phyloP scores from a whole-genome alignment of 2,797 vertebrate species.

The Rhincodon typus region DNA sequence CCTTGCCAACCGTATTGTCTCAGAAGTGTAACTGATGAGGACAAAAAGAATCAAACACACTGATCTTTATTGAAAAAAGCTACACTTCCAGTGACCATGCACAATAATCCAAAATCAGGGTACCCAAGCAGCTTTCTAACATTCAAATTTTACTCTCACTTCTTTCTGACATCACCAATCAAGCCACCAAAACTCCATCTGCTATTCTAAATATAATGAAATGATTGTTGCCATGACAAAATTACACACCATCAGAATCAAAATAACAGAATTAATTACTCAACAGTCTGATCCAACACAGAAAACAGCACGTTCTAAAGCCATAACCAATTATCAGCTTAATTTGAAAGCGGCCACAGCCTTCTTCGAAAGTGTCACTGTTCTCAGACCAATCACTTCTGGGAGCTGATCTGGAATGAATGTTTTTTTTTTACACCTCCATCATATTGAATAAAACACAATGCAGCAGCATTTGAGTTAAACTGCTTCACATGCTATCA shows the following conservation, averaged over 20 bases:
- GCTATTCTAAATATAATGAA: slow-evolving; percentile 18
- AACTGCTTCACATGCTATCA: neutral
- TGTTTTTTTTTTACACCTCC: neutral
- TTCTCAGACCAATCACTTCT: neutral
- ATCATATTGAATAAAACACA: slow-evolving; percentile 1
- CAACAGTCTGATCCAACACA: neutral
- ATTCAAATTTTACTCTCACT: neutral
- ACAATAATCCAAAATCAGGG: neutral
- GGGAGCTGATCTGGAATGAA: no score
- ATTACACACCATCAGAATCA: neutral
- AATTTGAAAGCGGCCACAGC: neutral
- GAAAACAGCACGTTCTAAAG: neutral
- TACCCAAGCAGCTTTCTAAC: neutral
- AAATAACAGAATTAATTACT: neutral
- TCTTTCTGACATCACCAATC: neutral
- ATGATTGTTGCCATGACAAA: neutral
- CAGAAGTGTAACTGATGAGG: neutral
- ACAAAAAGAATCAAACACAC: neutral
- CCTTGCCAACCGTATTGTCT: neutral
- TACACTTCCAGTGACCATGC: neutral
- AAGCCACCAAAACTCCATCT: neutral
- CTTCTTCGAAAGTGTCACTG: neutral
- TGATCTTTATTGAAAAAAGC: neutral
- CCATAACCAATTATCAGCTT: neutral
- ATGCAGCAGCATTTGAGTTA: neutral